Evolutionary conservation across 2,113 vertebrate species (phyloP), one percentile per base, ranked within the genome.

Genomic region (Xiphorhynchus elegans): DNA sequence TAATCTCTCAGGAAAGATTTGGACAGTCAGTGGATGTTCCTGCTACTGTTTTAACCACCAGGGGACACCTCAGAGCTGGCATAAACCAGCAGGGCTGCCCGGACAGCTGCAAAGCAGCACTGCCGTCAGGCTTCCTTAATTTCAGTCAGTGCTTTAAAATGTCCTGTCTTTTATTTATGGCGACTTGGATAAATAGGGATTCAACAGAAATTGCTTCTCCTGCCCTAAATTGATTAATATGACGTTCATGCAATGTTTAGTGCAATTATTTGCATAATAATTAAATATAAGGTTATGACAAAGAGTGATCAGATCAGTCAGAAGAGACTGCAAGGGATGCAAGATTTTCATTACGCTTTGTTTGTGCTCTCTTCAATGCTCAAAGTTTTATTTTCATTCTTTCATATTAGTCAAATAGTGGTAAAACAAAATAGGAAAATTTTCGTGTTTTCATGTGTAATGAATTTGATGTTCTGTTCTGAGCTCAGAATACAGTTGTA

Each of bases 1-100:
- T 50, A 42, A 31, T 15, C 10, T 35, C 44, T 52, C 28, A 47
- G 76, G 46, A 42, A 42, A 53, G 37, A 56, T 44, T 37, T 42
- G 23, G 7, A 25, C 37, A 6, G 10, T 28, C 5, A 14, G 25
- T 26, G 26, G 14, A 52, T 82, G 62, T 6, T 62, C 25, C 58
- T 50, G 19, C 17, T 86, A 0, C 11, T 10, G 11, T 28, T 52
- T 2, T 1, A 49, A 39, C 86, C 92, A 91, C 42, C 46, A 93
- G 94, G 31, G 87, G 94, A 77, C 90, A 86, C 26, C 80, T 89
- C 56, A 63, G 83, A 88, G 78, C 95, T 52, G 75, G 24, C 46
- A 18, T 7, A 33, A 29, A 9, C 2, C 55, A 28, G 31, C 64
- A 11, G 39, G 20, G n/a, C 55, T 63, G 73, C 52, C 1, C 0